A percentile compares a stretch with the other conserved stretches of the same genome.
These are phyloP conservation scores for Himalopsyche japonica DNA, from an alignment of 2,888 invertebrate species.

Conservation along the genomic window DNA sequence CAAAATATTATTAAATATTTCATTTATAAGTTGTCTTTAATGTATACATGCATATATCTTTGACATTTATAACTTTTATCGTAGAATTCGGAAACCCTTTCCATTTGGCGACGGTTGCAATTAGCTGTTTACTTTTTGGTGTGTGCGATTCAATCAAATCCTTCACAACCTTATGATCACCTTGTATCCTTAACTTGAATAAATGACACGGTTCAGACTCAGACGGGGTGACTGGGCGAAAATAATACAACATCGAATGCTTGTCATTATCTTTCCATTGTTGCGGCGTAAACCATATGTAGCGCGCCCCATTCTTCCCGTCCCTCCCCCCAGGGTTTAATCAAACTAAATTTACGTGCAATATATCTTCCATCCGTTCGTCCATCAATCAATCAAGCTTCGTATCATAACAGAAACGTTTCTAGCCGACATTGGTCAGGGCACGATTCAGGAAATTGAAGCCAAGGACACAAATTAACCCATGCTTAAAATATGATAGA, in stretches of 20 bases:
- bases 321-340: slow-evolving; percentile 30
- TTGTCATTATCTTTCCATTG: slow-evolving; percentile 31
- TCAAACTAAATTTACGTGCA: slow-evolving; percentile 40
- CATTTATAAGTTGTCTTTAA: no score
- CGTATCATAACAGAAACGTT: slow-evolving; percentile 34
- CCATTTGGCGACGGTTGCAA: no score
- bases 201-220: slow-evolving; percentile 22
- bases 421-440: slow-evolving; percentile 4
- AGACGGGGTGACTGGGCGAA: slow-evolving; percentile 30
- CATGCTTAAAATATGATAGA: no score
- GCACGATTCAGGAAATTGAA: background rate
- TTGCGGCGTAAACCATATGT: slow-evolving; percentile 24
- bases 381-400: slow-evolving; percentile 37
- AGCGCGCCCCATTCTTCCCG: background rate
- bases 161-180: background rate
- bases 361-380: slow-evolving; percentile 35
- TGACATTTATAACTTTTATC: no score
- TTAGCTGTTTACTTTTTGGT: no score
- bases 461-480: no score
- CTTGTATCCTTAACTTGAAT: slow-evolving; percentile 21
- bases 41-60: no score
- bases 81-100: no score
- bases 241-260: slow-evolving; percentile 26
- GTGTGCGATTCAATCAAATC: background rate
- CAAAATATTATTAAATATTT: no score